These are phyloP conservation scores for Cyrtodaria siliqua DNA, from an alignment of 2,888 invertebrate genomes.

Conservation along the genomic window DNA sequence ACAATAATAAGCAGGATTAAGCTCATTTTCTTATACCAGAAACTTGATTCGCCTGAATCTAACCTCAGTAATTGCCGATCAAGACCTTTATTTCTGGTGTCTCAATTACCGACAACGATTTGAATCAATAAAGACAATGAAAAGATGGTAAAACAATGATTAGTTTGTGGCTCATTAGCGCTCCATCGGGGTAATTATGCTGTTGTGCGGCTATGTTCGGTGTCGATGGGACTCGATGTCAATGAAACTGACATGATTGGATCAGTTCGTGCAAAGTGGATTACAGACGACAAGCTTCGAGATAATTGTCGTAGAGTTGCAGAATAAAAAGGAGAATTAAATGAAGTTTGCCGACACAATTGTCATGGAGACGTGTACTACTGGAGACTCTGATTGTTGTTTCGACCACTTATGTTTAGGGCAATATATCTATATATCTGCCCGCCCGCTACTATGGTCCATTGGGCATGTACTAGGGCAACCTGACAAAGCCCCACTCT, in stretches of 20 bases:
- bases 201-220: slow-evolving; percentile 36
- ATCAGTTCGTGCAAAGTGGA: slow-evolving; percentile 52
- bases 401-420: too few species aligned
- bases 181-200: slow-evolving; percentile 53
- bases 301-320: slow-evolving; percentile 20
- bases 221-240: slow-evolving; percentile 47
- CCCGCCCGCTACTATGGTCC: too few species aligned
- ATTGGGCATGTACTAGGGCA: too few species aligned
- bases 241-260: slow-evolving; percentile 57
- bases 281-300: slow-evolving; percentile 32
- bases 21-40: too few species aligned
- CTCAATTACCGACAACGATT: slow-evolving; percentile 28
- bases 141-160: slow-evolving; percentile 74
- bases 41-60: too few species aligned
- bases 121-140: slow-evolving; percentile 65
- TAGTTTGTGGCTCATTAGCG: slow-evolving; percentile 65
- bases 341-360: too few species aligned
- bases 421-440: too few species aligned
- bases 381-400: too few species aligned
- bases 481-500: too few species aligned
- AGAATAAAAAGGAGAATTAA: too few species aligned
- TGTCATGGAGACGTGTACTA: too few species aligned
- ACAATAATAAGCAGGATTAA: too few species aligned
- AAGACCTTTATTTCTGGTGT: slow-evolving; percentile 22
- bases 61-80: slow-evolving; percentile 26